Conservation (phyloP, 1,140 invertebrate species). For the Teleopsis dalmanni region DNA sequence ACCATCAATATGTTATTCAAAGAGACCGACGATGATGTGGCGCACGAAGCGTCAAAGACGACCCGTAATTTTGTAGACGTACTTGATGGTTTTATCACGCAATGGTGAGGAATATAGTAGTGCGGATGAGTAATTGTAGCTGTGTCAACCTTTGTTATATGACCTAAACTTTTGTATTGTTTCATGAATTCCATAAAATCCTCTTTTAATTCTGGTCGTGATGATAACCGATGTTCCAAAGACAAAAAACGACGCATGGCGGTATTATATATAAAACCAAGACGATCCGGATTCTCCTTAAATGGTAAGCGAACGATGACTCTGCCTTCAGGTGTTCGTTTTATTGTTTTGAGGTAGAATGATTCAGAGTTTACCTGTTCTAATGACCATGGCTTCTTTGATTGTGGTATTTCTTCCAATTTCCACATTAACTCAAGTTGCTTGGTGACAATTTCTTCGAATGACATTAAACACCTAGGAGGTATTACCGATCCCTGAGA, state of each 20-base stretch:
- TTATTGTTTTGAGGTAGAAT: background rate
- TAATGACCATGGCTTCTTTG: background rate
- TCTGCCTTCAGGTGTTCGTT: background rate
- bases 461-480: background rate
- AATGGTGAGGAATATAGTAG: background rate
- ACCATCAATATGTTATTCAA: conserved; percentile 9
- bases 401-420: conserved; percentile 12
- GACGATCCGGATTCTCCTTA: conserved; percentile 14
- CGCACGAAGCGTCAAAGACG: conserved; percentile 22
- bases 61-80: background rate
- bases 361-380: conserved; percentile 13
- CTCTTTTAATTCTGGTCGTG: background rate
- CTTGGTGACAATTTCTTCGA: conserved; percentile 1
- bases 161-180: background rate
- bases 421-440: conserved; percentile 17
- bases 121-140: background rate
- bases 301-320: conserved; percentile 18
- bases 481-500: background rate
- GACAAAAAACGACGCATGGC: conserved; percentile 6
- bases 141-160: background rate
- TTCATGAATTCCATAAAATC: background rate
- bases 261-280: conserved; percentile 25
- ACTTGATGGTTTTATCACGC: background rate
- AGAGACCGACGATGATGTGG: conserved; percentile 11
- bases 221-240: background rate